phyloP scores from a whole-genome alignment of 1,140 invertebrate species.

The Drosophila rufa region DNA sequence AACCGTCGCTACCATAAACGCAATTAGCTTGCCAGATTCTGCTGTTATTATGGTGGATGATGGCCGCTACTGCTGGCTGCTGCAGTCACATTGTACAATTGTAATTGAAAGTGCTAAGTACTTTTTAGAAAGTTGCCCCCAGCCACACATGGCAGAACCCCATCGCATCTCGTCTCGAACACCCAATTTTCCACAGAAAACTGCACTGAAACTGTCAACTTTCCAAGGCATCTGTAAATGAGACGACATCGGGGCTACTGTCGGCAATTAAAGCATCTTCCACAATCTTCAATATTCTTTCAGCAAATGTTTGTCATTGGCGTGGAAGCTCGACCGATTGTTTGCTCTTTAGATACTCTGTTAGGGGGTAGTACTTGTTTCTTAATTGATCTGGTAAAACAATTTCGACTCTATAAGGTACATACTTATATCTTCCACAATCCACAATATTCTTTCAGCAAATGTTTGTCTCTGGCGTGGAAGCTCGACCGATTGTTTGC shows the following conservation, averaged over 20 bases:
- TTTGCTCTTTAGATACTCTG: slow-evolving; percentile 18
- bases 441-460: slow-evolving; percentile 37
- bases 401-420: neutral
- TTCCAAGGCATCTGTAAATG: slow-evolving; percentile 44
- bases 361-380: neutral
- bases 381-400: neutral
- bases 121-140: slow-evolving; percentile 52
- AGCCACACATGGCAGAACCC: slow-evolving; percentile 45
- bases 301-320: slow-evolving; percentile 35
- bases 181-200: slow-evolving; percentile 53
- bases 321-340: slow-evolving; percentile 17
- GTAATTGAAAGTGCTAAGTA: slow-evolving; percentile 55
- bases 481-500: slow-evolving; percentile 28
- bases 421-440: slow-evolving; percentile 29
- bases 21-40: slow-evolving; percentile 53
- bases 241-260: slow-evolving; percentile 42
- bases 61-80: neutral
- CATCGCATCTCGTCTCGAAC: slow-evolving; percentile 16
- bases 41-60: slow-evolving; percentile 12
- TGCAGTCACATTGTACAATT: slow-evolving; percentile 34
- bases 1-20: slow-evolving; percentile 33
- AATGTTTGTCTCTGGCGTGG: slow-evolving; percentile 31
- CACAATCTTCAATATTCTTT: slow-evolving; percentile 43
- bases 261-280: slow-evolving; percentile 42
- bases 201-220: slow-evolving; percentile 53